Base-by-base conservation (phyloP, 2,888 invertebrate genomes). In the Pammene fasciana region DNA sequence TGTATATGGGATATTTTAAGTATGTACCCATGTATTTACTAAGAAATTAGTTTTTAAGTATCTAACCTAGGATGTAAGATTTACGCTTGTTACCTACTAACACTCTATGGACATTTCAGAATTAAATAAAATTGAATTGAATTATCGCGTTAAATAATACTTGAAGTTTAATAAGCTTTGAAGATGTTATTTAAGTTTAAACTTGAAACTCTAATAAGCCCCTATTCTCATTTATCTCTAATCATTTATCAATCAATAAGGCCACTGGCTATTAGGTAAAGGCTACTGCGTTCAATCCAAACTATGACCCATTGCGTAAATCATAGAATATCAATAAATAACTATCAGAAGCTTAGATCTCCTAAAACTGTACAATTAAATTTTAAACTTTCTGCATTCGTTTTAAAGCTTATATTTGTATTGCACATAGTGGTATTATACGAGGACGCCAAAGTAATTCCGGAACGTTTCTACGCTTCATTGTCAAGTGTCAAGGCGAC, bases 401-500 rank as follows among this genome's bases (percentile, higher is more conserved):
- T 13, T 18, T 41, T 62, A 38, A 38, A 38, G 62, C 26, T 52
- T 5, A 26, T 18, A 18, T 50, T 41, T 50, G n/a, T 52, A 41
- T 36, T 62, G 11, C 26, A 5, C 14, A 34, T 34, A 45, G n/a
- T 11, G 1, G 6, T 34, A 43, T 34, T 14, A 16, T 55, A 55
- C 54, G 54, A 55, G 14, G 13, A 45, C 26, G 55, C 45, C 13
- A 38, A 41, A 55, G 38, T 52, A 41, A 18, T n/a, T 9, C 14
- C 13, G 11, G 34, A 7, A 8, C 14, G 65, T 60, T 60, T 59
- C 41, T 65, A 41, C 65, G 54, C 65, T 60, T 65, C 65, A 70
- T 48, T 70, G 70, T 70, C 70, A 65, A 43, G 68, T 70, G 65
- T 65, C 65, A 70, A 70, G 70, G 70, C 18, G 54, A 54, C 57